Percentiles rank a stretch among this genome's conserved stretches.
Evolutionary conservation across 2,888 invertebrate genomes (phyloP).

Genomic region (Diarsia rubi): DNA sequence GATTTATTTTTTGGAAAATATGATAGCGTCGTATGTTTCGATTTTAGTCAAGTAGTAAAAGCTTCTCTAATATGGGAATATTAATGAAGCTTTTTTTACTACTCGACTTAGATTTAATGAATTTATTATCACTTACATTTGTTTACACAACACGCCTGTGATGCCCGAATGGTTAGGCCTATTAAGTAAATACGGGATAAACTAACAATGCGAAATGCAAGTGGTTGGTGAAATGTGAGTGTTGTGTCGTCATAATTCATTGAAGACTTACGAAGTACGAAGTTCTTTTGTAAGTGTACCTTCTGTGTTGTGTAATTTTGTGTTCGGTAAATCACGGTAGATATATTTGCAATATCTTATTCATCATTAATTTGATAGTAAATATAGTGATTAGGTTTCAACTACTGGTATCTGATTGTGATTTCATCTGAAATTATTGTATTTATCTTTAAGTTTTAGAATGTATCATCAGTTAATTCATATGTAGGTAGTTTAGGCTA

Average conservation of each 20-base stretch:
- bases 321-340: neutral
- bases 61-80: too few species aligned
- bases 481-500: neutral
- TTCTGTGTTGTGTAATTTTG: slow-evolving; percentile 6
- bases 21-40: too few species aligned
- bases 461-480: slow-evolving; percentile 23
- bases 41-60: too few species aligned
- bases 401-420: slow-evolving; percentile 36
- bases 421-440: slow-evolving; percentile 33
- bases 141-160: too few species aligned
- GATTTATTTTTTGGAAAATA: too few species aligned
- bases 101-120: neutral
- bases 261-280: neutral
- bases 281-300: neutral
- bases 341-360: slow-evolving; percentile 33
- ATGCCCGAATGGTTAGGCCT: too few species aligned
- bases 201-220: too few species aligned
- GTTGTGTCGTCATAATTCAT: too few species aligned
- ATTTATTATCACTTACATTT: too few species aligned
- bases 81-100: too few species aligned
- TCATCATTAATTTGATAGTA: slow-evolving; percentile 29
- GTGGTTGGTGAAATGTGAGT: too few species aligned
- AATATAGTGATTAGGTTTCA: slow-evolving; percentile 41
- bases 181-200: too few species aligned
- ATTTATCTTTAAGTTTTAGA: slow-evolving; percentile 6